Evolutionary conservation across 1,140 invertebrate species (phyloP).

Genomic region (Drosophila athabasca): DNA sequence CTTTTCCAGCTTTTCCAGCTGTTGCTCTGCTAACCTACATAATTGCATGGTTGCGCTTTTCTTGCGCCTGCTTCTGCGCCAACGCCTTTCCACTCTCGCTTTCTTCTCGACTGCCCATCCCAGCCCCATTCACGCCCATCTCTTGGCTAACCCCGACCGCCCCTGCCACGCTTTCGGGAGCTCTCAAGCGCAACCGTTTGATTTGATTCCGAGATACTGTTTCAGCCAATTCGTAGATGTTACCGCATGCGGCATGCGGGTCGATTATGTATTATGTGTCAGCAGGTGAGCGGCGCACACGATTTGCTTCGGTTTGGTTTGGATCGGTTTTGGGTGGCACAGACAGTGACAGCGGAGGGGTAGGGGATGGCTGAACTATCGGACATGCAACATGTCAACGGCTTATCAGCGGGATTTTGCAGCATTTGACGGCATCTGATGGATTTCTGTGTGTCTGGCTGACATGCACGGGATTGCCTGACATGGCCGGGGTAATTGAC

Average conservation of each 20-base stretch:
- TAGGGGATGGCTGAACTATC: constrained; percentile 30
- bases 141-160: background rate
- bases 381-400: constrained; percentile 69
- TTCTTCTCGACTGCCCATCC: constrained; percentile 42
- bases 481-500: constrained; percentile 12
- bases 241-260: constrained; percentile 57
- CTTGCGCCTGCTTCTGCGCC: too few relatives aligned
- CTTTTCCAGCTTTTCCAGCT: constrained; percentile 6
- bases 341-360: background rate
- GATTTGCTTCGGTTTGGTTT: too few relatives aligned
- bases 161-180: constrained; percentile 9
- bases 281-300: constrained; percentile 29
- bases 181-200: constrained; percentile 61
- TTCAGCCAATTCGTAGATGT: constrained; percentile 46
- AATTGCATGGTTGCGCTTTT: constrained; percentile 35
- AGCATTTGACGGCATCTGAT: constrained; percentile 25
- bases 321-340: background rate
- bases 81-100: constrained; percentile 36
- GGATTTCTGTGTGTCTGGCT: constrained; percentile 40
- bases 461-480: constrained; percentile 12
- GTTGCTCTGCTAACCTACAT: constrained; percentile 36
- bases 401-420: constrained; percentile 60
- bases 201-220: constrained; percentile 69
- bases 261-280: constrained; percentile 67
- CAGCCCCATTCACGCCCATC: constrained; percentile 28